phyloP scores from a whole-genome alignment of 2,797 vertebrate species.

The Myotis myotis region DNA sequence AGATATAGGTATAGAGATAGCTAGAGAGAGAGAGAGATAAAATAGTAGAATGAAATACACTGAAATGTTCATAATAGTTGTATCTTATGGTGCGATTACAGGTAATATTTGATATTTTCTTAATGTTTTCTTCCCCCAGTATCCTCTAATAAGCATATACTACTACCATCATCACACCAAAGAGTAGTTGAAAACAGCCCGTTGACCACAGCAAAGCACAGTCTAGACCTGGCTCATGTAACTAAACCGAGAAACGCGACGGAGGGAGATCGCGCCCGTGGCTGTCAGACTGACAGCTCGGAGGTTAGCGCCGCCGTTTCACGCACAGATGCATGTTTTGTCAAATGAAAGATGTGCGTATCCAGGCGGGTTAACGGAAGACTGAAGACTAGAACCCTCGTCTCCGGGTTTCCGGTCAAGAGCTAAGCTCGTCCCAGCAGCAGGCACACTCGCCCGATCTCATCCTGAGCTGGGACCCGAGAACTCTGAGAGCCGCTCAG shows the following conservation, averaged over 20 bases:
- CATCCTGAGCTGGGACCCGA: neutral
- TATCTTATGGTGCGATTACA: neutral
- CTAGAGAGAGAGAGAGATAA: neutral
- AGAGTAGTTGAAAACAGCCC: neutral
- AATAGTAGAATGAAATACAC: neutral
- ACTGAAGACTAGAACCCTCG: neutral
- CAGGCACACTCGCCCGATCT: neutral
- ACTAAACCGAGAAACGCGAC: neutral
- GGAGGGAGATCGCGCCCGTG: neutral
- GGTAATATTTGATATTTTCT: constrained; percentile 25
- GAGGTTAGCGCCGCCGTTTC: neutral
- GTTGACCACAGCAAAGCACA: neutral
- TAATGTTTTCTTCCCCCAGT: neutral
- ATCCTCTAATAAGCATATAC: neutral
- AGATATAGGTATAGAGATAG: neutral
- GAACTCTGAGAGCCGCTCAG: neutral
- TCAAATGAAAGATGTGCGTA: neutral
- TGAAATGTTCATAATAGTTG: neutral
- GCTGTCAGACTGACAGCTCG: neutral
- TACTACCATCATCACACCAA: neutral
- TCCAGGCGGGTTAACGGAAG: neutral
- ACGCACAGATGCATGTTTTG: neutral
- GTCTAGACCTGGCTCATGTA: neutral
- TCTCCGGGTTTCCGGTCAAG: neutral
- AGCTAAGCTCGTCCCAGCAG: neutral